Base-by-base conservation (phyloP, 2,888 invertebrate genomes). In the Leptothorax acervorum region DNA sequence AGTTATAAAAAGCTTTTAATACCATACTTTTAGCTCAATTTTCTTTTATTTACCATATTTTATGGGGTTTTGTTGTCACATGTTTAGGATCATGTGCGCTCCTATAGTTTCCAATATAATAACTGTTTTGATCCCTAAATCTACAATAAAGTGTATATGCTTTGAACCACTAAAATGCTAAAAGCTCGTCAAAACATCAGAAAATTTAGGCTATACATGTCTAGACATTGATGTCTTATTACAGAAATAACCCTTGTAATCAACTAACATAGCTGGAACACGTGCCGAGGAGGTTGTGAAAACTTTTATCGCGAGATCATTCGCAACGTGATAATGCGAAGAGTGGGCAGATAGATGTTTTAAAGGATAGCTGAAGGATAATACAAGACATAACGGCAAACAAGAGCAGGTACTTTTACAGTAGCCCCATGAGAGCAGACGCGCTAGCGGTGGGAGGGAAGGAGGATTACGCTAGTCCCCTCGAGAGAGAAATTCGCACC, bases 381-480 rank as follows among this genome's bases (percentile, higher is more conserved):
- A 76, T 3, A 51, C 39, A 23, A 53, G 18, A 3, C 15, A 75
- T 48, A 28, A 76, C 35, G 75, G 63, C 74, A 68, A 85, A 84
- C 85, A 87, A 82, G 78, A 75, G 68, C 57, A 55, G 53, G 9
- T 60, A 76, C 57, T 87, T 86, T 88, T 88, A 85, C 81, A 83
- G 82, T 39, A 83, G 2, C 23, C 84, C 71, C 57, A 70, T 81
- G 51, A 35, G 42, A 66, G n/a, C 39, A 28, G 28, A 9, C 5
- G 53, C 28, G 53, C 28, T n/a, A 53, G 8, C 8, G 53, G 5
- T 23, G 6, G 0, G 6, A 3, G 0, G 6, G 35, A 0, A 35
- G 6, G 8, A 9, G 9, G 4, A 66, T 55, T 66, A 66, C 8
- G 5, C 28, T n/a, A 31, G 28, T 15, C 12, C n/a, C n/a, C n/a